Evolutionary conservation across 2,888 invertebrate species (phyloP), one percentile per base, ranked within the genome.

Genomic region (Epinotia nisella): DNA sequence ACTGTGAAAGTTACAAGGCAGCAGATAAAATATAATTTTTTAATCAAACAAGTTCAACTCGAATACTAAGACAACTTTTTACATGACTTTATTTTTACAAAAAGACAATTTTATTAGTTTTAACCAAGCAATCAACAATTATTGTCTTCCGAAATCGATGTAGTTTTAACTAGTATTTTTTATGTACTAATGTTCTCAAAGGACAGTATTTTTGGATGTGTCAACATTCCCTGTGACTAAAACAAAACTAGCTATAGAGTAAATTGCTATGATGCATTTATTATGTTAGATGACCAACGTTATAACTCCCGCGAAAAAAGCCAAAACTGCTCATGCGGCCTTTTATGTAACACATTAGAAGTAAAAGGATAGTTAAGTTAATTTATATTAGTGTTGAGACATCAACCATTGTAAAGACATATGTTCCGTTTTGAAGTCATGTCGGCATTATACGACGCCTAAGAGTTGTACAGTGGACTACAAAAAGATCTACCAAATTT

Each of bases 181-280:
- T 2, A 56, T 15, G 24, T 11, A 24, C 1, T n/a, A 29, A 49
- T n/a, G n/a, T 58, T 39, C 13, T 51, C 29, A 17, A 29, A 58
- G 7, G 10, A 53, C 51, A 61, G 24, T 61, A 61, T 69, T 66
- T 56, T 45, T 41, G 19, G 7, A 15, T 24, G 51, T 69, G 39
- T 39, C n/a, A 35, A 60, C 21, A 69, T 69, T 69, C 68, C 51
- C 21, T 69, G 15, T 11, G 29, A 49, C 13, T 29, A 39, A 15
- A 21, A 35, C 39, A 59, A 29, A 19, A 13, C 19, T 35, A 59
- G 59, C 49, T 49, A n/a, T 9, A 49, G n/a, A n/a, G 1, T n/a
- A 10, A 58, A 35, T 35, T 59, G 35, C 59, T 35, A 17, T 35
- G 9, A 39, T 59, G 59, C 59, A 59, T 59, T 59, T 59, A 59